These are phyloP conservation scores for Pterobdella sp. DNA, from an alignment of 2,888 invertebrate genomes.

Conservation along the genomic window DNA sequence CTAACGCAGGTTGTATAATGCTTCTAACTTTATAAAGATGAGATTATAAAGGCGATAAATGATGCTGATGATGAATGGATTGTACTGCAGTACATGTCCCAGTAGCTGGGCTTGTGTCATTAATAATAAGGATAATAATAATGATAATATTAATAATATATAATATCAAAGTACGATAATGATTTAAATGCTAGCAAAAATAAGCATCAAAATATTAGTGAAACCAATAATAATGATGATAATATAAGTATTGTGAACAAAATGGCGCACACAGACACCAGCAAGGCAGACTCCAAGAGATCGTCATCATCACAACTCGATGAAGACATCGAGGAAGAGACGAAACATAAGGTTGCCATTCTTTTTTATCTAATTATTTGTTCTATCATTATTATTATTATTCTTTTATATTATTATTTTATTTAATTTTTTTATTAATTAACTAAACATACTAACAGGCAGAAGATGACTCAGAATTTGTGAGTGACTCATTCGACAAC, in stretches of 20 bases:
- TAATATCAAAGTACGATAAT: no score
- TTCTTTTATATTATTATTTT: not conserved
- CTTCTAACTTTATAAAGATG: no score
- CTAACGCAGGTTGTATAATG: constrained; percentile 34
- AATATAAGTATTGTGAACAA: not conserved
- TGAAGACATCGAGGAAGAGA: not conserved
- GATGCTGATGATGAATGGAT: not conserved
- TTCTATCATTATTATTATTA: not conserved
- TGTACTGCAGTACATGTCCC: no score
- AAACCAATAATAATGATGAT: not conserved
- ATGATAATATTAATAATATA: not conserved
- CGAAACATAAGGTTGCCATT: not conserved
- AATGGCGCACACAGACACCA: no score
- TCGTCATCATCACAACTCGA: not conserved
- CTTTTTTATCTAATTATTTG: constrained; percentile 7
- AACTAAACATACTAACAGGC: not conserved
- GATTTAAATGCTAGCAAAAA: no score
- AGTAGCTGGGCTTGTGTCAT: no score
- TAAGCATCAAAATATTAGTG: no score
- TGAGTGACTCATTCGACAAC: constrained; percentile 62
- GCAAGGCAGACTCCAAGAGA: not conserved
- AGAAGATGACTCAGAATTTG: constrained; percentile 58
- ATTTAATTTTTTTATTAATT: not conserved
- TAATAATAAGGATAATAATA: not conserved
- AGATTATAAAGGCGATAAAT: no score